Evolutionary conservation across 2,113 vertebrate species (phyloP).

Genomic region (Scartelaos histophorus): DNA sequence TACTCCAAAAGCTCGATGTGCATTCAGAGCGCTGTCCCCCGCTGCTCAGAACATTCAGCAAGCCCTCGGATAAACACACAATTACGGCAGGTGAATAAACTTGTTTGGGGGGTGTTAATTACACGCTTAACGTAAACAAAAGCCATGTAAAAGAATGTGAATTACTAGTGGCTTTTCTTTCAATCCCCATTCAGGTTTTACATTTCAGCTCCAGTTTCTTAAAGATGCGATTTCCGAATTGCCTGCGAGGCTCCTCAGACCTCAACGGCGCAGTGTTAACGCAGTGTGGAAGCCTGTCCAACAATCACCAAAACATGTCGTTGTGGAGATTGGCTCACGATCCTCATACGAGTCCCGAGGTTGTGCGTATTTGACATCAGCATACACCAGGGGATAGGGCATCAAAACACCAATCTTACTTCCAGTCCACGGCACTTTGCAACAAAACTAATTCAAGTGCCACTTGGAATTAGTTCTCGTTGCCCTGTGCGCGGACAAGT

Average conservation of each 20-base stretch:
- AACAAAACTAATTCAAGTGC: conserved; percentile 86
- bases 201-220: conserved; percentile 71
- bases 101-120: conserved; percentile 84
- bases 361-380: conserved; percentile 21
- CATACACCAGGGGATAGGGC: conserved; percentile 53
- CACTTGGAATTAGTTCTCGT: conserved; percentile 86
- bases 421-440: conserved; percentile 87
- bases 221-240: conserved; percentile 71
- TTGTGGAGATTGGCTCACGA: conserved; percentile 12
- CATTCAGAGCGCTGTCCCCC: conserved; percentile 73
- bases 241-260: conserved; percentile 64
- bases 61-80: conserved; percentile 81
- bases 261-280: conserved; percentile 51
- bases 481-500: conserved; percentile 82
- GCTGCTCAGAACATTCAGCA: conserved; percentile 78
- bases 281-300: background rate
- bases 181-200: conserved; percentile 76
- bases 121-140: conserved; percentile 84
- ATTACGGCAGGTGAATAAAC: conserved; percentile 84
- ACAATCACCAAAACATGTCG: conserved; percentile 50
- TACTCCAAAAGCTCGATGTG: conserved; percentile 68
- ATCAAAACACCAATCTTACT: conserved; percentile 85
- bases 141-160: conserved; percentile 81
- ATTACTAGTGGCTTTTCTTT: conserved; percentile 65
- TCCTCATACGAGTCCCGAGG: conserved; percentile 49